Base-by-base conservation (phyloP, 2,888 invertebrate species). In the Drosophila melanosoma region DNA sequence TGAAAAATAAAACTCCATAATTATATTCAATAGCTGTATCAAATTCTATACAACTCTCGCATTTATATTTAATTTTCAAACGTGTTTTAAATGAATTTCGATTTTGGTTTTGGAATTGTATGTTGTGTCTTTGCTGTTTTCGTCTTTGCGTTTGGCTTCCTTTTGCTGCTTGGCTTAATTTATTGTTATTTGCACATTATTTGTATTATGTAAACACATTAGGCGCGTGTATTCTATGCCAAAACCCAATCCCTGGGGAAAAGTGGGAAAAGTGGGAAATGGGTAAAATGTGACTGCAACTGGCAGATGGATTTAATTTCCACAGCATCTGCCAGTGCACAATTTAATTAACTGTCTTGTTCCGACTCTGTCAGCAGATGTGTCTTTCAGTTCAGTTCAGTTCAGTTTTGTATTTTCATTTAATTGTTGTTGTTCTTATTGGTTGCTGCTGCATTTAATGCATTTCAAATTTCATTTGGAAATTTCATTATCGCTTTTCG, bases 301-400 rank as follows among this genome's bases (percentile, higher is more conserved):
- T 70, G 77, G 56, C 74, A 69, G 69, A 75, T 82, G 80, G 70
- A 82, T 84, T 80, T 80, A 64, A 84, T 82, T 84, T 78, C 57
- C 74, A 76, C 65, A 70, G 67, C 62, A 69, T 53, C 65, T 69
- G 56, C 74, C 71, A 68, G 17, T 74, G 80, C 74, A 76, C 78
- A 83, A 85, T 85, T 85, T 85, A 85, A 85, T 85, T 85, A 88
- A 88, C 80, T 85, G 83, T 82, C 74, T 71, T 82, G 79, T 70
- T 69, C 69, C 71, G 61, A 51, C 69, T 65, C 64, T 33, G 54
- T 65, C 61, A 68, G 52, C 74, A 74, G 68, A 69, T 64, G 64
- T 65, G 70, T 79, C 63, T 65, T 64, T 58, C 38, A 38, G 11
- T 48, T 48, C 61, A 29, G 66, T 52, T 53, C 53, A 29, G 26